phyloP scores from a whole-genome alignment of 2,113 vertebrate genomes.

The Turdus rufiventris region DNA sequence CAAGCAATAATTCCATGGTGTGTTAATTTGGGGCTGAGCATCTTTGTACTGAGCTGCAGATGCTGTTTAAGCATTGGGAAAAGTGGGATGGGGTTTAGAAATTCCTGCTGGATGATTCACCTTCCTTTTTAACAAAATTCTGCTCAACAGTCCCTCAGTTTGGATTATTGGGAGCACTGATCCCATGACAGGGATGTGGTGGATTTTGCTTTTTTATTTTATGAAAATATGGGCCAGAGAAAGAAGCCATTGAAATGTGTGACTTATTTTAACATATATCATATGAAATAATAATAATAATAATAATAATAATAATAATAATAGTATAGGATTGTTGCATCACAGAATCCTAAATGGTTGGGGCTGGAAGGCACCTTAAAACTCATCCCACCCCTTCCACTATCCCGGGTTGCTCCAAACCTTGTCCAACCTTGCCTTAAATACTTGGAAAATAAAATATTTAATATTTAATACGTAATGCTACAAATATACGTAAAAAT shows the following conservation, averaged over 20 bases:
- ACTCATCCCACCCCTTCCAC: background rate
- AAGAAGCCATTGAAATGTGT: background rate
- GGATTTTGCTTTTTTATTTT: background rate
- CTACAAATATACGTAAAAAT: background rate
- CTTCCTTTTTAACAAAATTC: slow-evolving; percentile 14
- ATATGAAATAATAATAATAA: background rate
- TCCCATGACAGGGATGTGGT: background rate
- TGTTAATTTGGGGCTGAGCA: slow-evolving; percentile 65
- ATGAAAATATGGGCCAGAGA: background rate
- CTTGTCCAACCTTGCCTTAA: background rate
- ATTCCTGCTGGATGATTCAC: slow-evolving; percentile 38
- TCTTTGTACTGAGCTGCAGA: slow-evolving; percentile 65
- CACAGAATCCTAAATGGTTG: background rate
- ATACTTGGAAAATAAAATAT: background rate
- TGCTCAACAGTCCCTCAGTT: slow-evolving; percentile 36
- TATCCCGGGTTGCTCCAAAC: background rate
- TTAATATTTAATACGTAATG: background rate
- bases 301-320: background rate
- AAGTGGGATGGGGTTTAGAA: slow-evolving; percentile 40
- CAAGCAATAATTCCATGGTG: slow-evolving; percentile 8
- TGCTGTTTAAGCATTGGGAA: slow-evolving; percentile 33
- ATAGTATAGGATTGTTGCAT: no score
- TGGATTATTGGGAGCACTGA: background rate
- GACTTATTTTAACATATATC: background rate
- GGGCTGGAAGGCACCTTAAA: background rate